Conservation (phyloP, 2,888 invertebrate genomes). For the Acleris holmiana region DNA sequence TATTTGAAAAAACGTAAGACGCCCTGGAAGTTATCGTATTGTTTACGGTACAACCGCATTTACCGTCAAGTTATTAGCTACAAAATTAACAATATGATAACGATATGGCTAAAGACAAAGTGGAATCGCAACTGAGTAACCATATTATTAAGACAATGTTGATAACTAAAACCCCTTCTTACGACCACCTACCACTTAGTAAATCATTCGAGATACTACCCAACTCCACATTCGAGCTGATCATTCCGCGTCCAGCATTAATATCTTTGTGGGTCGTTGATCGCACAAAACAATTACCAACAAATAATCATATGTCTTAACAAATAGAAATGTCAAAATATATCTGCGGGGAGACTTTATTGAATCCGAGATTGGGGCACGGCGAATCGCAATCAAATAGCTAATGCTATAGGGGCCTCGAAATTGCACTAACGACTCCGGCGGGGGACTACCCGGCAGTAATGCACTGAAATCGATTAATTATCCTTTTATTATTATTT, state of each 20-base stretch:
- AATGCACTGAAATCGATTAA: conserved; percentile 82
- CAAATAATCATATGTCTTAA: conserved; percentile 75
- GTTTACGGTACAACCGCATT: no score
- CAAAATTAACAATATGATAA: no score
- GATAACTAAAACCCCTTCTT: no score
- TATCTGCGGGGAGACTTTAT: conserved; percentile 71
- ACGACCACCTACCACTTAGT: neutral
- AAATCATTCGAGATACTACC: neutral
- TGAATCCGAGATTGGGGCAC: conserved; percentile 64
- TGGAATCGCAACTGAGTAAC: no score
- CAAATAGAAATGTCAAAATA: conserved; percentile 78
- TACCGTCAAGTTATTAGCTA: no score
- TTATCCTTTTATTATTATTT: conserved; percentile 83
- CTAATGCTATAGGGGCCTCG: conserved; percentile 62
- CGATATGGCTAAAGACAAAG: no score
- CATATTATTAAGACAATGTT: no score
- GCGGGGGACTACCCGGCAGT: conserved; percentile 58
- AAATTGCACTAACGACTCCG: conserved; percentile 61
- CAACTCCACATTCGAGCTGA: neutral
- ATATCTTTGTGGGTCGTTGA: conserved; percentile 29
- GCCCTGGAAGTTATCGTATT: no score
- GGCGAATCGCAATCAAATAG: conserved; percentile 67
- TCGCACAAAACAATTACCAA: conserved; percentile 63
- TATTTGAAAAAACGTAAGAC: no score
- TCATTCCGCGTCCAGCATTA: neutral